These are phyloP conservation scores for Mimachlamys varia DNA, from an alignment of 2,888 invertebrate genomes.

Conservation along the genomic window DNA sequence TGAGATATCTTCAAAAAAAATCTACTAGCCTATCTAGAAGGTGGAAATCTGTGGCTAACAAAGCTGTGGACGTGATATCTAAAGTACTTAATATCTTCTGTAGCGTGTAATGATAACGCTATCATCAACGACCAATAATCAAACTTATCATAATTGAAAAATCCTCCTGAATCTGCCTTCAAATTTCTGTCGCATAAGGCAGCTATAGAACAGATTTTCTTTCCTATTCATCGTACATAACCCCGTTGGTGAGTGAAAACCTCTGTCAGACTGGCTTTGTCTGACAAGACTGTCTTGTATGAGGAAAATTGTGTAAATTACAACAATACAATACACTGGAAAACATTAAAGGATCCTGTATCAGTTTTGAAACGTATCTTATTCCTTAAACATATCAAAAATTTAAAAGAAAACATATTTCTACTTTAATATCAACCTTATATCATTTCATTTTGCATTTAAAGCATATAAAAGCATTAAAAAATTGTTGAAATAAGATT, in stretches of 20 bases:
- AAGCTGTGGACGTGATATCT: neutral
- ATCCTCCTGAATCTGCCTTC: neutral
- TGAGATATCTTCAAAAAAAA: conserved; percentile 26
- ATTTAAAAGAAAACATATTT: no score
- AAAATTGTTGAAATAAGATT: no score
- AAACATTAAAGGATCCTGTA: no score
- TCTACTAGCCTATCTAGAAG: neutral
- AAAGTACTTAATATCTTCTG: neutral
- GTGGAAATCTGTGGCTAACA: neutral
- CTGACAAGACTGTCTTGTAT: no score
- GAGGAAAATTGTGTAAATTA: no score
- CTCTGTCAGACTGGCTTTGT: no score
- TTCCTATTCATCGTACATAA: neutral
- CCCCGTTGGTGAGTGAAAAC: neutral
- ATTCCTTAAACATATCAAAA: no score
- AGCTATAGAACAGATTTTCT: neutral
- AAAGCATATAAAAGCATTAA: no score
- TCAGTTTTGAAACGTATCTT: no score
- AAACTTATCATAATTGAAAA: conserved; percentile 10
- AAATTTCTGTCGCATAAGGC: neutral
- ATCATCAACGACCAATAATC: neutral
- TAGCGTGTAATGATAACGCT: neutral
- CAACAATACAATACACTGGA: no score
- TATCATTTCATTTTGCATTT: no score
- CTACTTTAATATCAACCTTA: no score